Conservation (phyloP, 2,113 vertebrate genomes). For the Camelus dromedarius region DNA sequence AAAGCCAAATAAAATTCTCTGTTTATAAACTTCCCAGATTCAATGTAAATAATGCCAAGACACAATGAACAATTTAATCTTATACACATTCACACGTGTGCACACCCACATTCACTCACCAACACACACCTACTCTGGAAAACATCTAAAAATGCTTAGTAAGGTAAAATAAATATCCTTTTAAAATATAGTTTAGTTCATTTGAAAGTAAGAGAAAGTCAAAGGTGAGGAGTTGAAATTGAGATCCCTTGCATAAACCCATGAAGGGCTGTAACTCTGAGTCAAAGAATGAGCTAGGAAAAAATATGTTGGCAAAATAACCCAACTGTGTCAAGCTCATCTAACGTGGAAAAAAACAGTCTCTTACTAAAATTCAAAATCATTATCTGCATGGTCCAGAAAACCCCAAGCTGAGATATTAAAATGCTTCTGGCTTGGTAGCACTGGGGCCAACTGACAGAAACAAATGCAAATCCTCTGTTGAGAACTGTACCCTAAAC, state of each 20-base stretch:
- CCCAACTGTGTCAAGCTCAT: background rate
- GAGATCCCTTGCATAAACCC: background rate
- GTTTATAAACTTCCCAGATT: background rate
- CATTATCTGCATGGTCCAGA: background rate
- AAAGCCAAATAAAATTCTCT: constrained; percentile 3
- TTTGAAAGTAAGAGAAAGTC: background rate
- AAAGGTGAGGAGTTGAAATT: background rate
- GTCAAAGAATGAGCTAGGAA: background rate
- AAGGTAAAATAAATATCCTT: constrained; percentile 23
- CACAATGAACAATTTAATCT: constrained; percentile 1
- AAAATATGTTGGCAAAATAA: background rate
- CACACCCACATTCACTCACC: background rate
- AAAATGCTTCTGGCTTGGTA: background rate
- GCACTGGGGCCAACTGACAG: background rate
- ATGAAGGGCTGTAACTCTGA: background rate
- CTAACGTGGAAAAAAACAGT: background rate
- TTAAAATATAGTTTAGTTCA: background rate
- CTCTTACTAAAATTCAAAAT: background rate
- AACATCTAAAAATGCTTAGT: background rate
- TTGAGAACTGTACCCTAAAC: background rate
- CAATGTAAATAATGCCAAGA: background rate
- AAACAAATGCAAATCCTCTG: background rate
- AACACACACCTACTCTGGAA: background rate
- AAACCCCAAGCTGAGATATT: background rate
- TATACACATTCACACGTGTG: background rate